Percentiles rank a stretch among this genome's conserved stretches.
Conservation (phyloP, 2,888 invertebrate species). For the Lasioglossum morio region DNA sequence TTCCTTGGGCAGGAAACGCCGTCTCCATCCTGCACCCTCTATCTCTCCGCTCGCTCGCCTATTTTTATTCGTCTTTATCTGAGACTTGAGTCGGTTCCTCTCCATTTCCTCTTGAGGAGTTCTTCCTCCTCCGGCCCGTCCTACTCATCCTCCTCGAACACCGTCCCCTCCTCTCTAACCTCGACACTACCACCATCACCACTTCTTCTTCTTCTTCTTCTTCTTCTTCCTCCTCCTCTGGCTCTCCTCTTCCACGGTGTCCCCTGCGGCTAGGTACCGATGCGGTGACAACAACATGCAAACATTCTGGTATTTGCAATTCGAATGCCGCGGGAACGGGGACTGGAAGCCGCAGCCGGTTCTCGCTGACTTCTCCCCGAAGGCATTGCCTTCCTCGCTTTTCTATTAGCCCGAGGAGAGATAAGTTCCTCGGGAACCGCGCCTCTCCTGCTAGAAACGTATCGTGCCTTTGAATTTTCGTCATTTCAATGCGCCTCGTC, state of each 20-base stretch:
- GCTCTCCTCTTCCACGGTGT: constrained; percentile 42
- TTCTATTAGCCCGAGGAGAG: constrained; percentile 79
- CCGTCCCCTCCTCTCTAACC: constrained; percentile 24
- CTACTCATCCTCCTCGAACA: constrained; percentile 33
- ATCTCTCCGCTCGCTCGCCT: constrained; percentile 82
- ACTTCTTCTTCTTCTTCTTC: constrained; percentile 47
- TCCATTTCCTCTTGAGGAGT: constrained; percentile 84
- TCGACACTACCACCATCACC: background rate
- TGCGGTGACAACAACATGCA: constrained; percentile 84
- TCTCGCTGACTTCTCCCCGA: constrained; percentile 53
- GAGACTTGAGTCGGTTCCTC: constrained; percentile 84
- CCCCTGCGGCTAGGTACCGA: constrained; percentile 78
- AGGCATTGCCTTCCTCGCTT: constrained; percentile 62
- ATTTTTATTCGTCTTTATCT: constrained; percentile 85
- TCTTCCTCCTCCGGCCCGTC: constrained; percentile 65
- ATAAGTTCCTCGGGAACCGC: constrained; percentile 78
- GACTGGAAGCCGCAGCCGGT: constrained; percentile 71
- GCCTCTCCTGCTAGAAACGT: constrained; percentile 13
- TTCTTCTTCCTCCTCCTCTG: constrained; percentile 45
- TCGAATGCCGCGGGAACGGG: constrained; percentile 83
- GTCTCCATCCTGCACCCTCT: constrained; percentile 83
- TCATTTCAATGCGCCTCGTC: background rate
- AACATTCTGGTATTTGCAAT: constrained; percentile 85
- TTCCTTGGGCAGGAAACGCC: constrained; percentile 84
- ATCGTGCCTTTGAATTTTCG: constrained; percentile 18